phyloP scores from a whole-genome alignment of 2,797 vertebrate species.

The Rallus crepitans region DNA sequence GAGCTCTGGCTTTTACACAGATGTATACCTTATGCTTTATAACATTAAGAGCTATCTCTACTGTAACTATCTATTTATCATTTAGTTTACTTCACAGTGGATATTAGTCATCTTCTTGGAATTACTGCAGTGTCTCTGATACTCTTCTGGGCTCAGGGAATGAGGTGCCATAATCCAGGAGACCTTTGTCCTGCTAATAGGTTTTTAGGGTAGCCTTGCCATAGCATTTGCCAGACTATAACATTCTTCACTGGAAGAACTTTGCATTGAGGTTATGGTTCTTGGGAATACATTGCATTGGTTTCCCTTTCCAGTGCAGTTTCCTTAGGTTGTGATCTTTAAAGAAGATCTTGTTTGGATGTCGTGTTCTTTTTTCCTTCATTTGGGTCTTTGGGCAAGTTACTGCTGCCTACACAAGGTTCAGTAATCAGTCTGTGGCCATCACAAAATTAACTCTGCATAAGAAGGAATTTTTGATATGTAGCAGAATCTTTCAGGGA shows the following conservation, averaged over 20 bases:
- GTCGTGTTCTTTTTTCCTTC: background rate
- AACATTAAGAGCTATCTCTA: background rate
- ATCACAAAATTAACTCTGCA: background rate
- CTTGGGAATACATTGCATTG: background rate
- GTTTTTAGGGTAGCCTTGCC: background rate
- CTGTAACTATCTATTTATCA: background rate
- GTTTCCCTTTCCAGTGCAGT: background rate
- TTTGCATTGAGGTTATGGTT: background rate
- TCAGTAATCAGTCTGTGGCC: background rate
- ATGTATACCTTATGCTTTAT: background rate
- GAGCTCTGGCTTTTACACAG: background rate
- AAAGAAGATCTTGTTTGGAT: background rate
- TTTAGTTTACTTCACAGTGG: background rate
- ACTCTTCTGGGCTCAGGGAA: background rate
- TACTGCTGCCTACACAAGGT: background rate
- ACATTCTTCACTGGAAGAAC: background rate
- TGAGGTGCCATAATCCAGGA: background rate
- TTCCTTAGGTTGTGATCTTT: background rate
- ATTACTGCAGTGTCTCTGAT: background rate
- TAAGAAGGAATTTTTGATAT: background rate
- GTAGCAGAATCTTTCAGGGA: background rate
- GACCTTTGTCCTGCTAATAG: background rate
- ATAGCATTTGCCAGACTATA: background rate
- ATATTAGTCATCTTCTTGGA: background rate
- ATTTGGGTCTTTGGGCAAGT: background rate